Evolutionary conservation across 2,797 vertebrate species (phyloP).

Genomic region (Liasis olivaceus): DNA sequence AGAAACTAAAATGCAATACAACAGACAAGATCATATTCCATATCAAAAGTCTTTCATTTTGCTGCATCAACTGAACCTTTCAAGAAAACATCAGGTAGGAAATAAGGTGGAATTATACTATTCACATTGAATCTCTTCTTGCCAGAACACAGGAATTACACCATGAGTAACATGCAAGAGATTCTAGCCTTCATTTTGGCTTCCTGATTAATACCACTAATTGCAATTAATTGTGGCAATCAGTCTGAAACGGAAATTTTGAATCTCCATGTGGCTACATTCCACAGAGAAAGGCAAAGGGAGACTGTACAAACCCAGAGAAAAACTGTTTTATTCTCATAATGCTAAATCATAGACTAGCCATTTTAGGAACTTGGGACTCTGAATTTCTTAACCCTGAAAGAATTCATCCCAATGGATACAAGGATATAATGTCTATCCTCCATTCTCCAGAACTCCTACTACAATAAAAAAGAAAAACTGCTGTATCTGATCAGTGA

Average conservation of each 20-base stretch:
- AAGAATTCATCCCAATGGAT: neutral
- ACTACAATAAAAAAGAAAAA: neutral
- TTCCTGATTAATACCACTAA: neutral
- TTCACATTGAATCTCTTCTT: neutral
- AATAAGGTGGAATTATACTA: neutral
- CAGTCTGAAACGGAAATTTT: neutral
- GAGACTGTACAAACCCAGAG: neutral
- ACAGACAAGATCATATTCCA: slow-evolving; percentile 6
- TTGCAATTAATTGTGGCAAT: neutral
- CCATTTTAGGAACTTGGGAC: neutral
- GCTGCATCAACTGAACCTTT: neutral
- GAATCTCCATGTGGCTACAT: neutral
- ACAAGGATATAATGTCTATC: neutral
- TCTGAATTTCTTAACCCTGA: neutral
- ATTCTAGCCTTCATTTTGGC: neutral
- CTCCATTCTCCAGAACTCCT: neutral
- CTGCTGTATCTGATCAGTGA: neutral
- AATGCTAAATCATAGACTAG: neutral
- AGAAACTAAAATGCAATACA: neutral
- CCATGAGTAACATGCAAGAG: neutral
- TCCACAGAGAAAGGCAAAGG: neutral
- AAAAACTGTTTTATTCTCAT: neutral
- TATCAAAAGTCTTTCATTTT: neutral
- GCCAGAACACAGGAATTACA: neutral
- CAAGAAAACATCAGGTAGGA: slow-evolving; percentile 5